These are phyloP conservation scores for Catharus minimus DNA, from an alignment of 2,113 vertebrate species.

Conservation along the genomic window DNA sequence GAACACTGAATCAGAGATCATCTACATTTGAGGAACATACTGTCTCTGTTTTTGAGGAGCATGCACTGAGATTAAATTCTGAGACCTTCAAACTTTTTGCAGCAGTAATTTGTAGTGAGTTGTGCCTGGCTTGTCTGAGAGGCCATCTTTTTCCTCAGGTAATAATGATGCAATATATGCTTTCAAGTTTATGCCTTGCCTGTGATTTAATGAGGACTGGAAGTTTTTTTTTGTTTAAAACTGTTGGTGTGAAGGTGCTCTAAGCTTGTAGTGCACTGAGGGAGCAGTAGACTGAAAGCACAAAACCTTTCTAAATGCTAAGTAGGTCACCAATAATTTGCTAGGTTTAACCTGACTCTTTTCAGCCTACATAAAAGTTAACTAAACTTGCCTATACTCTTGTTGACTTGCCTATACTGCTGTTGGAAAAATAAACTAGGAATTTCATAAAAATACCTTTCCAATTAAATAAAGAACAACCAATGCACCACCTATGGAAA, in stretches of 20 bases:
- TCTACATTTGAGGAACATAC: neutral
- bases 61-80: neutral
- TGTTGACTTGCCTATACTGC: neutral
- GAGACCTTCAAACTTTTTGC: neutral
- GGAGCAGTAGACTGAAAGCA: neutral
- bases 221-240: neutral
- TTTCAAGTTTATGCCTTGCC: neutral
- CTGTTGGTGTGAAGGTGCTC: neutral
- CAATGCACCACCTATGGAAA: neutral
- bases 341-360: neutral
- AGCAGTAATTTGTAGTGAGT: neutral
- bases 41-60: neutral
- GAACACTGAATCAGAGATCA: neutral
- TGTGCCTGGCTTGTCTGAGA: neutral
- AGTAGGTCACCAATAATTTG: neutral
- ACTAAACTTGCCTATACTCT: neutral
- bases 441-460: neutral
- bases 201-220: neutral
- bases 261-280: neutral
- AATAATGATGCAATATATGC: neutral
- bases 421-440: neutral
- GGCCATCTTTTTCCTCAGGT: neutral
- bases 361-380: fast-evolving
- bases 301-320: neutral
- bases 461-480: neutral